Evolutionary conservation across 2,113 vertebrate species (phyloP), one percentile per base, ranked within the genome.

Genomic region (Brachyhypopomus gauderio): DNA sequence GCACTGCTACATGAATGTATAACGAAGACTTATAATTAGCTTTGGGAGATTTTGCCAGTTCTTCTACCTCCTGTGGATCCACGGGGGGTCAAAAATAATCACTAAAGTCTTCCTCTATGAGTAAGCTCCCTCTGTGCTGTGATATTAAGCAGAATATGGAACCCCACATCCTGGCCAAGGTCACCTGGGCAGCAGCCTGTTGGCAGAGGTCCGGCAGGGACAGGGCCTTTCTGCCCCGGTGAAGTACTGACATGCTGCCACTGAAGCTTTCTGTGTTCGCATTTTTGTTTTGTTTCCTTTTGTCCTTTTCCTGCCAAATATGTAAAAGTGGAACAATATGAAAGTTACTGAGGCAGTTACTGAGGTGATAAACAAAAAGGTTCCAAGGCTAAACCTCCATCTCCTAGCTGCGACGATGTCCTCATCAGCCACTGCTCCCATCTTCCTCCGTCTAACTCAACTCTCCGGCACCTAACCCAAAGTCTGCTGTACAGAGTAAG

Each of bases 291-390:
- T 38, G 45, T 52, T 52, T 30, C 30, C 30, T 30, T 30, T 52
- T 52, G 11, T 52, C n/a, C n/a, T 70, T 75, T 75, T 72, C 74
- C 48, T 76, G 82, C 45, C 75, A 78, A 81, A 77, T 3, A 12
- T 41, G 74, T 52, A 63, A 62, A 87, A 78, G 56, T 77, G 19
- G 74, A 70, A 36, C 36, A 12, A 22, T 20, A 38, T 63, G 45
- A 58, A 63, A 84, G 66, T 52, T 74, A 36, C 36, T 59, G 66
- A 81, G 20, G 63, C 62, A 48, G n/a, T n/a, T n/a, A 77, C 77
- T 56, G 63, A n/a, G 56, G 64, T 41, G 60, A 62, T 66, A 79
- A 72, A 74, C 63, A 69, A 82, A 72, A 69, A 72, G 34, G 63
- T 72, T 11, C 38, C 1, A 59, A 22, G 2, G 58, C 72, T 60